A percentile compares a stretch with the other conserved stretches of the same genome.
These are phyloP conservation scores for Nudaria mundana DNA, from an alignment of 2,888 invertebrate species.

Conservation along the genomic window DNA sequence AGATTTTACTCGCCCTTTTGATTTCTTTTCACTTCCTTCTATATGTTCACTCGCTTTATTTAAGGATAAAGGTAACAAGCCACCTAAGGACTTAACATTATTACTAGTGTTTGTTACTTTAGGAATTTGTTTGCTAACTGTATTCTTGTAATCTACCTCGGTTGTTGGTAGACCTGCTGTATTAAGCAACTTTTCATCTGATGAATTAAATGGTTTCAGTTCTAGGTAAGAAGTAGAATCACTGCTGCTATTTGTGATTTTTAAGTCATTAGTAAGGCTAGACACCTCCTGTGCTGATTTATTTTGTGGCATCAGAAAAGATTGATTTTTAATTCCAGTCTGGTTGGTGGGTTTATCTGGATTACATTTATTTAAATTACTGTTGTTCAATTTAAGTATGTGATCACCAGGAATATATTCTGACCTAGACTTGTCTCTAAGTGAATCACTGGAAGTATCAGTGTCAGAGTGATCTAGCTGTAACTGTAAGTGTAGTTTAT, in stretches of 20 bases:
- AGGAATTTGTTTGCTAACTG: constrained; percentile 5
- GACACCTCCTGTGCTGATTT: constrained; percentile 16
- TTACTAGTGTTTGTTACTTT: constrained; percentile 15
- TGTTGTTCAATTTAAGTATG: constrained; percentile 37
- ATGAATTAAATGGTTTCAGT: constrained; percentile 57
- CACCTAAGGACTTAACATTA: constrained; percentile 43
- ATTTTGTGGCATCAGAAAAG: constrained; percentile 14
- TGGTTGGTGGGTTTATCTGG: constrained; percentile 16
- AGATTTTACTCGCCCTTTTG: constrained; percentile 43
- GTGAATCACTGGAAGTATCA: constrained; percentile 72
- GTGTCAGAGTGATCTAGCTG: constrained; percentile 72
- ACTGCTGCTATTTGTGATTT: constrained; percentile 55
- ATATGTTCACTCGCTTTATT: constrained; percentile 38
- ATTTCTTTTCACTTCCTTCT: constrained; percentile 34
- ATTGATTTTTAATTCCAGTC: constrained; percentile 23
- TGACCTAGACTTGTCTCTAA: constrained; percentile 64
- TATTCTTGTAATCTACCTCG: constrained; percentile 26
- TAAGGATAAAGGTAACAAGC: constrained; percentile 39
- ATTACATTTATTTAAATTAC: constrained; percentile 8
- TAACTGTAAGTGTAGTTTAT: constrained; percentile 62
- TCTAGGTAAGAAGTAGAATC: constrained; percentile 72
- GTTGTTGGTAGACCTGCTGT: constrained; percentile 50
- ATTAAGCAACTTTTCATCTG: constrained; percentile 57
- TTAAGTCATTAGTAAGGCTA: constrained; percentile 37
- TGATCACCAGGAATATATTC: constrained; percentile 71